Evolutionary conservation across 1,140 invertebrate species (phyloP), one percentile per base, ranked within the genome.

Genomic region (Temnothorax longispinosus): DNA sequence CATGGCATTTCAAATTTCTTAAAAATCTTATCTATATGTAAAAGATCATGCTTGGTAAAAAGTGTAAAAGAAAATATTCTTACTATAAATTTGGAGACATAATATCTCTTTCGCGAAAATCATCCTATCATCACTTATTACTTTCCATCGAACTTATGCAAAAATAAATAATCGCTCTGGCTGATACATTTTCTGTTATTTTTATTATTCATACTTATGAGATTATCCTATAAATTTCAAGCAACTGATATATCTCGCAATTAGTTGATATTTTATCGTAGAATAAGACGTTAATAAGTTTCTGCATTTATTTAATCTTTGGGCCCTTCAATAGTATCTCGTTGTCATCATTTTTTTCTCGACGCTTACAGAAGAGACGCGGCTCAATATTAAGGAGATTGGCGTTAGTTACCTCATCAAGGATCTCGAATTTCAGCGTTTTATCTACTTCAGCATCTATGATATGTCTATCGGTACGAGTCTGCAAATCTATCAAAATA

Each of bases 71-170:
- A 50, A 47, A 69, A 69, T 50, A 69, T 50, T 21, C 50, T 69
- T 50, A 69, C 21, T 13, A 27, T 27, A 69, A 41, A 69, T 69
- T 69, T 69, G 41, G 41, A 47, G 65, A 47, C 21, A 21, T 69
- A 69, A 69, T 50, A 69, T 69, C 10, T 69, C 21, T 27, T 69
- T 69, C 44, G 41, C 6, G 21, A 69, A 69, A 69, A 69, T 69
- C 65, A 50, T 41, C 50, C 13, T 69, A 69, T 69, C 65, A 69
- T 69, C 65, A 41, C 50, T 69, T 69, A 69, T 69, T 41, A 69
- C 65, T 69, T 69, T 50, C 50, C 50, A 69, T 21, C 41, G 10
- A 69, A 21, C 44, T 69, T 21, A 50, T 21, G 41, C 41, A 21
- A 50, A 69, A 69, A 69, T 69, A 69, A 50, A 21, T 47, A 69